Base-by-base conservation (phyloP, 2,888 invertebrate genomes). In the Dryobota labecula region DNA sequence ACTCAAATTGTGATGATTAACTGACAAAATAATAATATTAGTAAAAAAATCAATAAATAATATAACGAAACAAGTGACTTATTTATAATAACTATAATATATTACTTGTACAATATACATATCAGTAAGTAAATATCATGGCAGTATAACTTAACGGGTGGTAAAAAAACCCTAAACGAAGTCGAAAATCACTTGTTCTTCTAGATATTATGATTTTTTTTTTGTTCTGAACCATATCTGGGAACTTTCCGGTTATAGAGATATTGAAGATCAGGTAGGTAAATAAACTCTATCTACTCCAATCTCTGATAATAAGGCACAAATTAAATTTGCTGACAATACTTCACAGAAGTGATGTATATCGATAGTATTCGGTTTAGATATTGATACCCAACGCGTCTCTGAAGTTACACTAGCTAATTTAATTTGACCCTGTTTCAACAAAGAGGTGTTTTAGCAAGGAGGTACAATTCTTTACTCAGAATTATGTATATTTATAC, bases 21-120 rank as follows among this genome's bases (percentile, higher is more conserved):
- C 62, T 69, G 80, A 60, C 76, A 63, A 81, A 76, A 67, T 78
- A 79, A 83, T 83, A 82, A 73, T 74, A 75, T 76, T 70, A 82
- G 53, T 72, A 45, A 56, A 78, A 68, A 72, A 80, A 82, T 74
- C 85, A 90, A 90, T 87, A 87, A 88, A 90, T 90, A 89, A 79
- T 69, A 82, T 84, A 89, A 88, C 87, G 70, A 86, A 90, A 88
- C 86, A 85, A 83, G 57, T 76, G 77, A 83, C 84, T 82, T 82
- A 84, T 69, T 70, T 11, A 47, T 75, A 77, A 65, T 76, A 84
- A 72, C 62, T 79, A 69, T 18, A 20, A 66, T 62, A 70, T 70
- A 65, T 60, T 70, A 49, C 33, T 61, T 73, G 79, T 85, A 80
- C 63, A 73, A 56, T 72, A 53, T 65, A 69, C 24, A 74, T 68